These are phyloP conservation scores for Struthidea cinerea DNA, from an alignment of 2,113 vertebrate species.

Conservation along the genomic window DNA sequence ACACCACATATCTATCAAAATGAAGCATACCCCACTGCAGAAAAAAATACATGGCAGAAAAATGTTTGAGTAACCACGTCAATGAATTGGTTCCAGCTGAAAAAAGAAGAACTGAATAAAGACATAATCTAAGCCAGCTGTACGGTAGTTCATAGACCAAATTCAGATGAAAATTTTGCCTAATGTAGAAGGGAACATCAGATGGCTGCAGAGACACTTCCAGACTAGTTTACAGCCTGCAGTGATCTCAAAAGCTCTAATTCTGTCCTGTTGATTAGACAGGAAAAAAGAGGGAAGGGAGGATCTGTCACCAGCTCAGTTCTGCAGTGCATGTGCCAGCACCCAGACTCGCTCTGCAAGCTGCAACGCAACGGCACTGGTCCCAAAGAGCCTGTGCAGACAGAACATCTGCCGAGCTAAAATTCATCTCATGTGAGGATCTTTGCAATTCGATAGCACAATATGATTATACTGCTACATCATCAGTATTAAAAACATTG, in stretches of 20 bases:
- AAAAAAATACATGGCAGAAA: background rate
- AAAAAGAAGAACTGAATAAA: background rate
- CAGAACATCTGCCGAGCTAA: background rate
- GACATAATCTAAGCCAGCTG: background rate
- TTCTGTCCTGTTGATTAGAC: background rate
- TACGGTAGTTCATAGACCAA: background rate
- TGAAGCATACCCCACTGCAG: background rate
- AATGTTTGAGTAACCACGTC: background rate
- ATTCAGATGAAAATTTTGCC: background rate
- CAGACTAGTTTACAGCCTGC: background rate
- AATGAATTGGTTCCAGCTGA: background rate
- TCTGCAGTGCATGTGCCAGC: background rate
- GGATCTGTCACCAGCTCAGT: background rate
- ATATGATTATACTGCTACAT: background rate
- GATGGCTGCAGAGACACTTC: background rate
- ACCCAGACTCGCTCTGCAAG: fast-evolving
- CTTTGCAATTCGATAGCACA: background rate
- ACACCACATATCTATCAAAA: background rate
- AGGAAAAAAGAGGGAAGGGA: background rate
- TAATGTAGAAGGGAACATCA: background rate
- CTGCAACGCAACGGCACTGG: background rate
- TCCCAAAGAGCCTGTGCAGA: background rate
- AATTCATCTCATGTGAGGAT: background rate
- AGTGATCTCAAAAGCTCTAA: background rate
- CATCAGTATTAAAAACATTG: background rate